Evolutionary conservation across 1,140 invertebrate species (phyloP).

Genomic region (Hypothenemus hampei): DNA sequence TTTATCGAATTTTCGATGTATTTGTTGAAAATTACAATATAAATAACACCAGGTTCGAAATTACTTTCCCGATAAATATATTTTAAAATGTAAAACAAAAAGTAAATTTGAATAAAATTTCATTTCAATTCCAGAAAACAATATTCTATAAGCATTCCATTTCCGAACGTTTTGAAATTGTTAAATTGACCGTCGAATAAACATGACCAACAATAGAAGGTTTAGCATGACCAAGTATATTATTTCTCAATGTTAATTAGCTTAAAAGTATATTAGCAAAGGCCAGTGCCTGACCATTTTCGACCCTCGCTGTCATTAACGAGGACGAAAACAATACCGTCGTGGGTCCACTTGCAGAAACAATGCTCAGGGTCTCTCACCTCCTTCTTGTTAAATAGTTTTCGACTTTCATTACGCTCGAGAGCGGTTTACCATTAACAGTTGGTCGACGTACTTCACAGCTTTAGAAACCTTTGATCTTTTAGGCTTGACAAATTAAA

Average conservation of each 20-base stretch:
- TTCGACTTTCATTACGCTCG: constrained; percentile 22
- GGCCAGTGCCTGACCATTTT: constrained; percentile 12
- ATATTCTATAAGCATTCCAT: no score
- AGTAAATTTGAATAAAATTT: not conserved
- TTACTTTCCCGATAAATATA: not conserved
- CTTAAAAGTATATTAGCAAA: constrained; percentile 17
- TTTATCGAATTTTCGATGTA: not conserved
- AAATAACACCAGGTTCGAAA: not conserved
- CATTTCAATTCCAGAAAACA: no score
- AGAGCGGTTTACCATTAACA: constrained; percentile 20
- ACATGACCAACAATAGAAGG: no score
- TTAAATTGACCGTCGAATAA: no score
- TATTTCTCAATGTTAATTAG: constrained; percentile 15
- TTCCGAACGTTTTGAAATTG: no score
- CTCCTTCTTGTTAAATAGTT: constrained; percentile 27
- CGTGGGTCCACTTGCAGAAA: constrained; percentile 20
- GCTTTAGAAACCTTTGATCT: constrained; percentile 7
- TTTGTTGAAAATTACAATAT: constrained; percentile 1
- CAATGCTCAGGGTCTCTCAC: constrained; percentile 17
- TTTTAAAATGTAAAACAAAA: not conserved
- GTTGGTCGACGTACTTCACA: constrained; percentile 5
- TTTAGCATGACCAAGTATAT: no score
- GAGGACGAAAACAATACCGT: constrained; percentile 15
- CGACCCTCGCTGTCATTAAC: constrained; percentile 19
- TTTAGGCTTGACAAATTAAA: constrained; percentile 2